A percentile compares a stretch with the other conserved stretches of the same genome.
These are phyloP conservation scores for Machaerirhynchus nigripectus DNA, from an alignment of 2,113 vertebrate species.

Conservation along the genomic window DNA sequence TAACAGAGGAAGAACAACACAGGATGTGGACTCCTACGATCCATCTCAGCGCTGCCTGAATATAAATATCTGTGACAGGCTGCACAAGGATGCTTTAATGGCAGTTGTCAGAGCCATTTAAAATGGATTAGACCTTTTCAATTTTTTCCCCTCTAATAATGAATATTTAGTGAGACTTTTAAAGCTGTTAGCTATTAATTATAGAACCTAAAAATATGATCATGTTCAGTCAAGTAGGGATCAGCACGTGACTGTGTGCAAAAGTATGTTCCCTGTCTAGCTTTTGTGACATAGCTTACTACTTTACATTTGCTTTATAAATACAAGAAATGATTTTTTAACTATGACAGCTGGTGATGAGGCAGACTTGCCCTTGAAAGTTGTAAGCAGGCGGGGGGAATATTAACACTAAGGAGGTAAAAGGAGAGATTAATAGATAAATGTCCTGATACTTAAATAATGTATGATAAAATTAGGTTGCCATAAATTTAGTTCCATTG, in stretches of 20 bases:
- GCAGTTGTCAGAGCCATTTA: conserved; percentile 60
- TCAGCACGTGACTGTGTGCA: background rate
- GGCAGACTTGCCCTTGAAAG: conserved; percentile 28
- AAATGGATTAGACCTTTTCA: conserved; percentile 38
- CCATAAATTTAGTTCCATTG: conserved; percentile 20
- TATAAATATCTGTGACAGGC: conserved; percentile 58
- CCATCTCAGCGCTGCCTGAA: conserved; percentile 27
- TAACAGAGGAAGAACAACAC: background rate
- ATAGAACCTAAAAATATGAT: conserved; percentile 46
- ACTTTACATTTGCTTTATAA: background rate
- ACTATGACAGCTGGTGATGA: conserved; percentile 21
- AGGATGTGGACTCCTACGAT: background rate
- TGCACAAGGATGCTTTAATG: conserved; percentile 28
- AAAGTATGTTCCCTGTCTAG: background rate
- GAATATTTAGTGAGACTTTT: conserved; percentile 34
- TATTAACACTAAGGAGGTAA: background rate
- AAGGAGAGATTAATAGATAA: background rate
- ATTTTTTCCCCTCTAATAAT: background rate
- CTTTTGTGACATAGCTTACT: background rate
- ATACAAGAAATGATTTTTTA: background rate
- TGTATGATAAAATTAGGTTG: background rate
- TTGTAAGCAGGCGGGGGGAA: conserved; percentile 1
- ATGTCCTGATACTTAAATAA: background rate
- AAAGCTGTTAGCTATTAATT: conserved; percentile 54
- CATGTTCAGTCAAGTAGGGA: background rate